phyloP scores from a whole-genome alignment of 2,113 vertebrate genomes.

The Protomyctophum bolini region DNA sequence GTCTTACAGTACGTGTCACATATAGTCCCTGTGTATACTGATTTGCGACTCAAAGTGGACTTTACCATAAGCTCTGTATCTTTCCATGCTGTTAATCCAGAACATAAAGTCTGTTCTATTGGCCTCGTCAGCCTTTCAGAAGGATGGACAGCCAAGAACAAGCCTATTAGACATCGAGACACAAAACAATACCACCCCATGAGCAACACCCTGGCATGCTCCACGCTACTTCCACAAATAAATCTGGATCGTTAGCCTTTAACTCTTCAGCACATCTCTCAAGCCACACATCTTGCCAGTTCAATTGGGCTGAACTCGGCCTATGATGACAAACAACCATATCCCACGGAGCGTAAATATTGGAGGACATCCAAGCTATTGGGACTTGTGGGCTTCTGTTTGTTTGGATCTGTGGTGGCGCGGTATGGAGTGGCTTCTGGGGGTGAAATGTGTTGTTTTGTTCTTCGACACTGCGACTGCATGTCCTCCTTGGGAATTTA shows the following conservation, averaged over 20 bases:
- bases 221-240: slow-evolving; percentile 18
- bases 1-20: not conserved
- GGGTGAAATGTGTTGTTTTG: not conserved
- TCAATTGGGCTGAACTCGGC: slow-evolving; percentile 34
- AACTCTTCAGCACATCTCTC: slow-evolving; percentile 28
- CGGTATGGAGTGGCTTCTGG: not conserved
- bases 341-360: slow-evolving; percentile 43
- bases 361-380: slow-evolving; percentile 35
- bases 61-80: not conserved
- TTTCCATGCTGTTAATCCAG: too few species aligned
- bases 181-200: slow-evolving; percentile 4
- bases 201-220: slow-evolving; percentile 7
- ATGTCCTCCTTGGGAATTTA: not conserved
- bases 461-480: not conserved
- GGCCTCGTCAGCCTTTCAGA: not conserved
- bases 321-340: slow-evolving; percentile 31
- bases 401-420: slow-evolving; percentile 24
- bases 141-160: slow-evolving; percentile 1
- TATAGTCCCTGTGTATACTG: not conserved
- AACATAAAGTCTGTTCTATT: slow-evolving; percentile 7
- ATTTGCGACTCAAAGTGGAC: not conserved
- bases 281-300: slow-evolving; percentile 31
- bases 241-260: slow-evolving; percentile 27
- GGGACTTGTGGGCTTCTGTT: slow-evolving; percentile 38
- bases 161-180: slow-evolving; percentile 1